phyloP scores from a whole-genome alignment of 1,140 invertebrate species.

The Rhizoglyphus robini region DNA sequence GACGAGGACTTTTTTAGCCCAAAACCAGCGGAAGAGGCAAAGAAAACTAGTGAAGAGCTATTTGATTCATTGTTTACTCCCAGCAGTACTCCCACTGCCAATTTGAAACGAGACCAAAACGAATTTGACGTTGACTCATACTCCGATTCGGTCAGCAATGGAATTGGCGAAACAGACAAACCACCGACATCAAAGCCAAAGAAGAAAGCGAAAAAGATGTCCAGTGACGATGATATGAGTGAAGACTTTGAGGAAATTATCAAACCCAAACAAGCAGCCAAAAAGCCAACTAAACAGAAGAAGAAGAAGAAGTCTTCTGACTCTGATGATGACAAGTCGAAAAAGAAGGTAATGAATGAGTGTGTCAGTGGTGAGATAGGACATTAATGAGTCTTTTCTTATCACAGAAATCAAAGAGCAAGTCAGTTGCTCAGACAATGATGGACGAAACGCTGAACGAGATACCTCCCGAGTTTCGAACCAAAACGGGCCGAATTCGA shows the following conservation, averaged over 20 bases:
- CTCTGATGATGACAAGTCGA: constrained; percentile 14
- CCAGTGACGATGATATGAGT: neutral
- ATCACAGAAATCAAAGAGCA: constrained; percentile 1
- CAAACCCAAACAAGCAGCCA: neutral
- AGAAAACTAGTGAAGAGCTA: constrained; percentile 17
- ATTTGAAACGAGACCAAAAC: neutral
- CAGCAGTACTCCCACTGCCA: neutral
- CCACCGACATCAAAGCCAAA: neutral
- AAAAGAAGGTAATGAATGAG: neutral
- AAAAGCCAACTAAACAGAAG: neutral
- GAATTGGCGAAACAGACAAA: neutral
- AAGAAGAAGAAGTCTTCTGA: constrained; percentile 18
- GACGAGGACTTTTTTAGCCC: neutral
- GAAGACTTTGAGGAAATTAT: neutral
- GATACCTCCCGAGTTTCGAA: constrained; percentile 3
- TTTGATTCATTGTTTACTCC: constrained; percentile 14
- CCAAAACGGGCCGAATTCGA: constrained; percentile 17
- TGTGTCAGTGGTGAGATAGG: neutral
- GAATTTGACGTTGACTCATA: neutral
- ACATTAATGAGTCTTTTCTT: neutral
- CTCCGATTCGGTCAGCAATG: neutral
- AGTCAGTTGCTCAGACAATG: neutral
- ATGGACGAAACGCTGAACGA: constrained; percentile 7
- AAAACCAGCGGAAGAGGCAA: neutral
- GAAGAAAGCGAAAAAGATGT: neutral